These are phyloP conservation scores for Lordiphosa stackelbergi DNA, from an alignment of 1,140 invertebrate species.

Conservation along the genomic window DNA sequence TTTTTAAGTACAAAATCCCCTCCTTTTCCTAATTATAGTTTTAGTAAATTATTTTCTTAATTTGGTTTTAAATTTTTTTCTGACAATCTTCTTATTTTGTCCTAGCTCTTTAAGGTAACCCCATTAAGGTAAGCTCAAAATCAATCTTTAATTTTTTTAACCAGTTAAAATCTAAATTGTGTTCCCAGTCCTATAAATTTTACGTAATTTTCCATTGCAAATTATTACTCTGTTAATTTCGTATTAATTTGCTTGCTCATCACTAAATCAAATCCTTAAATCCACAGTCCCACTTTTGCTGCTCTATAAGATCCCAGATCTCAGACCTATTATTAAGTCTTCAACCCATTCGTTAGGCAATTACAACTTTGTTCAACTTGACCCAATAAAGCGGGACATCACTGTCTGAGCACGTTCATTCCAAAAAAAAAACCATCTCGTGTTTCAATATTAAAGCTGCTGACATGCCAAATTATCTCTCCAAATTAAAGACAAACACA, in stretches of 20 bases:
- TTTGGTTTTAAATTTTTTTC: too few relatives aligned
- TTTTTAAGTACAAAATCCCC: too few relatives aligned
- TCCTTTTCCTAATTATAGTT: too few relatives aligned
- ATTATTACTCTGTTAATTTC: neutral
- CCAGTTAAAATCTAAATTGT: too few relatives aligned
- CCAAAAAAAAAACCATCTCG: constrained; percentile 13
- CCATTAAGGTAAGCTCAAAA: too few relatives aligned
- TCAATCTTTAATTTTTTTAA: too few relatives aligned
- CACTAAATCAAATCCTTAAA: neutral
- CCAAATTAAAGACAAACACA: constrained; percentile 49
- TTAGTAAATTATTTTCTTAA: too few relatives aligned
- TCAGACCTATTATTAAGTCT: constrained; percentile 5
- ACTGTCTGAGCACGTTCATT: neutral
- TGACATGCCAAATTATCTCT: constrained; percentile 52
- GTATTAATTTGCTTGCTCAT: neutral
- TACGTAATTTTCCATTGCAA: too few relatives aligned
- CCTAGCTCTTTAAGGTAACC: too few relatives aligned
- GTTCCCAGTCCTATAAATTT: too few relatives aligned
- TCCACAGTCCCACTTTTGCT: neutral
- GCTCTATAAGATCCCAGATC: neutral
- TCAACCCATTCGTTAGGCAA: constrained; percentile 4
- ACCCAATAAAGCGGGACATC: constrained; percentile 2
- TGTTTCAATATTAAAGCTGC: constrained; percentile 45
- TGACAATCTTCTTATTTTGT: too few relatives aligned
- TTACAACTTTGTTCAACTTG: constrained; percentile 4